Evolutionary conservation across 2,888 invertebrate genomes (phyloP).

Genomic region (Eupithecia vulgata): DNA sequence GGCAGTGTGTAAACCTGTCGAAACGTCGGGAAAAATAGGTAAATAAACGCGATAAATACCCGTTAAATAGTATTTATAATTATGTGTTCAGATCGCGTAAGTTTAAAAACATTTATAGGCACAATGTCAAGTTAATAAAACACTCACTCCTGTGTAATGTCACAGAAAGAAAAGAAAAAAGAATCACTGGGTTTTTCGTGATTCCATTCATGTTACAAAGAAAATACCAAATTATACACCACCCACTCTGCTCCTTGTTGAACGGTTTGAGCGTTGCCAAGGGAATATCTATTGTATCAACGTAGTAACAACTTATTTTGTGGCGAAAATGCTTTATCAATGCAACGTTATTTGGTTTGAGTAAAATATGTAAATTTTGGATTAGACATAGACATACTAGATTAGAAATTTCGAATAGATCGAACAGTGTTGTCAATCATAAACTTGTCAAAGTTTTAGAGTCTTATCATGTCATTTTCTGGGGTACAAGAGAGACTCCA

Average conservation of each 20-base stretch:
- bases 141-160: background rate
- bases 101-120: no score
- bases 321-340: conserved; percentile 5
- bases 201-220: conserved; percentile 6
- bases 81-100: no score
- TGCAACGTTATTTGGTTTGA: conserved; percentile 8
- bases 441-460: background rate
- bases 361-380: background rate
- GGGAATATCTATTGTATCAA: background rate
- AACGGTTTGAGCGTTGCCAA: background rate
- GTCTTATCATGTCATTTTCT: background rate
- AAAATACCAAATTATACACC: background rate
- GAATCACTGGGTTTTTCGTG: background rate
- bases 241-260: conserved; percentile 1
- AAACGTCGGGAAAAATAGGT: no score
- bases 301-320: conserved; percentile 12
- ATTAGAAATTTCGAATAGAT: background rate
- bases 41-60: no score
- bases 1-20: no score
- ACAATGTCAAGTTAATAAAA: background rate
- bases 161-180: background rate
- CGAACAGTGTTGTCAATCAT: background rate
- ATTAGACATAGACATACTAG: no score
- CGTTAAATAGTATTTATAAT: no score
- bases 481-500: no score